Percentiles rank a stretch among this genome's conserved stretches.
Conservation (phyloP, 1,140 invertebrate species). For the Cotesia glomerata region DNA sequence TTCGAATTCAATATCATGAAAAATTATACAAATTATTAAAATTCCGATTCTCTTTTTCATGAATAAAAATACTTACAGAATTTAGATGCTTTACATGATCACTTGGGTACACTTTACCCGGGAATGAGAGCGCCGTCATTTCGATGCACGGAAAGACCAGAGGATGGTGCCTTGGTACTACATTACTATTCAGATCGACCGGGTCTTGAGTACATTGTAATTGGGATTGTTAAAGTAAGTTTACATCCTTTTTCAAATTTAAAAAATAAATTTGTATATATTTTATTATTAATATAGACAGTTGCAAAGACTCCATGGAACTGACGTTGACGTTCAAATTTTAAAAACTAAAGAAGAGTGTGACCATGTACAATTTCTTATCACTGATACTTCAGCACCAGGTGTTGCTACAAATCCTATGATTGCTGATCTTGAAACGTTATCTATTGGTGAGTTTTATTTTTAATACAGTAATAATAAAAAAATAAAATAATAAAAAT, state of each 20-base stretch:
- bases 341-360: constrained; percentile 84
- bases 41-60: background rate
- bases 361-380: constrained; percentile 94
- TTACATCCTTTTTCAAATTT: background rate
- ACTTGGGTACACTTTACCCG: constrained; percentile 89
- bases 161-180: constrained; percentile 84
- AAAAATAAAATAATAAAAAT: background rate
- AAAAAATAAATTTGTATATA: background rate
- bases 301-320: constrained; percentile 91
- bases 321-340: constrained; percentile 89
- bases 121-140: constrained; percentile 93
- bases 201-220: constrained; percentile 92
- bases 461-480: background rate
- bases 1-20: no score
- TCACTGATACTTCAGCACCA: constrained; percentile 79
- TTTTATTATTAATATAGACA: constrained; percentile 66
- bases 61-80: constrained; percentile 69
- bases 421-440: constrained; percentile 74
- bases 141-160: constrained; percentile 82
- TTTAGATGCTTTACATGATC: constrained; percentile 91
- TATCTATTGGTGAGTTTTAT: constrained; percentile 70
- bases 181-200: constrained; percentile 94
- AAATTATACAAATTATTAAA: background rate
- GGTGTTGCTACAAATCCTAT: constrained; percentile 69
- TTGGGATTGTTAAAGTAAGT: constrained; percentile 90